Percentiles rank a stretch among this genome's conserved stretches.
Conservation (phyloP, 2,113 vertebrate species). For the Sylvia atricapilla region DNA sequence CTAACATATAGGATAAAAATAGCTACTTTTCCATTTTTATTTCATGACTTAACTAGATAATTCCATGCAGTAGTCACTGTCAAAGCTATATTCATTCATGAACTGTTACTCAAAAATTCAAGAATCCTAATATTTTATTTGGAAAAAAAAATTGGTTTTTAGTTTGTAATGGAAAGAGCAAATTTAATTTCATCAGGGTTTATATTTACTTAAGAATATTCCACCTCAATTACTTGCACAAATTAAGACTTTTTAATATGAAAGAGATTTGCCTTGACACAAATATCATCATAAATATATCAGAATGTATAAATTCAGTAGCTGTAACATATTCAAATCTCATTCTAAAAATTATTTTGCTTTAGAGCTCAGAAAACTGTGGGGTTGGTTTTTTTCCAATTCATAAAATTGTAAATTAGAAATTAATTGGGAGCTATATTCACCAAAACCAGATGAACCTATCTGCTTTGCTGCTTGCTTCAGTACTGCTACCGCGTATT, state of each 20-base stretch:
- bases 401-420: not conserved
- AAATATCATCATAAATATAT: not conserved
- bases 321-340: not conserved
- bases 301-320: not conserved
- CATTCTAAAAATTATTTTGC: not conserved
- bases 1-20: not conserved
- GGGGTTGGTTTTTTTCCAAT: not conserved
- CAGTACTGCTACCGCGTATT: not conserved
- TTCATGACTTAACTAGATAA: not conserved
- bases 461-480: not conserved
- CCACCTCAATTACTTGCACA: not conserved
- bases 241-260: not conserved
- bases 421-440: not conserved
- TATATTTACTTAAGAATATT: not conserved
- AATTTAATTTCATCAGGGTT: not conserved
- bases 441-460: not conserved
- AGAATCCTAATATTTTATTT: not conserved
- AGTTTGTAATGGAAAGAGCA: not conserved
- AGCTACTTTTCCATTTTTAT: not conserved
- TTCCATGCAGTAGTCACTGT: not conserved
- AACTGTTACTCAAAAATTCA: not conserved
- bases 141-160: not conserved
- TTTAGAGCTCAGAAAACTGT: not conserved
- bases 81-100: not conserved
- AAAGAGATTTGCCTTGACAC: not conserved